Conservation (phyloP, 92 coral and sea anemone species). For the Actinostola sp. region DNA sequence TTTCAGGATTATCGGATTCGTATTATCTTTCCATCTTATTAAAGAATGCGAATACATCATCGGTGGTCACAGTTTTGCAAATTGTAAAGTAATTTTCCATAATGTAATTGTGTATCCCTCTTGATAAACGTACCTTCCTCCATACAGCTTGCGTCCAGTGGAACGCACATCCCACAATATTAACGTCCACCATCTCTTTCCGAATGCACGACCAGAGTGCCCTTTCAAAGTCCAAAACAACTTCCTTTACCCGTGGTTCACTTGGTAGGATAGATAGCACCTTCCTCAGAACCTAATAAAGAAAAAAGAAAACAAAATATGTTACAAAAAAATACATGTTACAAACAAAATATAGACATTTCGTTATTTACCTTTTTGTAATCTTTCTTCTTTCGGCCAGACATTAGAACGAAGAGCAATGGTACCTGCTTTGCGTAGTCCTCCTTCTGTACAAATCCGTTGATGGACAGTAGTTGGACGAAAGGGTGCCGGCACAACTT, state of each 20-base stretch:
- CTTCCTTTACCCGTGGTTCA: not conserved
- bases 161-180: slow-evolving; percentile 20
- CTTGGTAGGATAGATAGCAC: slow-evolving; percentile 4
- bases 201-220: slow-evolving; percentile 27
- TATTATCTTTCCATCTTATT: not conserved
- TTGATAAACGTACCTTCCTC: slow-evolving; percentile 37
- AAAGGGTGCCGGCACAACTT: too few relatives aligned
- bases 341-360: not conserved
- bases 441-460: slow-evolving; percentile 28
- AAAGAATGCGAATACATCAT: too few relatives aligned
- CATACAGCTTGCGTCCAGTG: slow-evolving; percentile 42
- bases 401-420: slow-evolving; percentile 38
- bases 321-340: not conserved
- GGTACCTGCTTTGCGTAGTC: slow-evolving; percentile 41
- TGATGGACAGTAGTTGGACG: slow-evolving; percentile 19
- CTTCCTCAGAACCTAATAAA: slow-evolving; percentile 17
- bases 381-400: slow-evolving; percentile 22
- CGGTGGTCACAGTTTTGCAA: too few relatives aligned
- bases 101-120: not conserved
- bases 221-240: slow-evolving; percentile 9
- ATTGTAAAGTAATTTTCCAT: too few relatives aligned
- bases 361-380: slow-evolving; percentile 10
- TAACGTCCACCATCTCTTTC: slow-evolving; percentile 2
- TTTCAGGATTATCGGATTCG: too few relatives aligned
- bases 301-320: not conserved